A percentile compares a stretch with the other conserved stretches of the same genome.
These are phyloP conservation scores for Sepiola atlantica DNA, from an alignment of 2,888 invertebrate species.

Conservation along the genomic window DNA sequence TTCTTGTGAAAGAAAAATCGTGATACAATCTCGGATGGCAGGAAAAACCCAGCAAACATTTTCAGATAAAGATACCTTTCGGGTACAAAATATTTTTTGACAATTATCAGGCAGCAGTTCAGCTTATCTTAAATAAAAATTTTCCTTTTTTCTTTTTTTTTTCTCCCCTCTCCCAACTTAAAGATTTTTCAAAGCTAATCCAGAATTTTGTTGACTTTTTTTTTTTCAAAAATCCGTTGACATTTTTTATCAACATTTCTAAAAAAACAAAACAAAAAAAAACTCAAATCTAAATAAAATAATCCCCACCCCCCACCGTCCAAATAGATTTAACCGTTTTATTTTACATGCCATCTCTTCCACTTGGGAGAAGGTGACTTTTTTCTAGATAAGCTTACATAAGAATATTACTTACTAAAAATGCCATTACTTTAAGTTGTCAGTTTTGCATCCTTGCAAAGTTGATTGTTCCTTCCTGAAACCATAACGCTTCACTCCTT, in stretches of 20 bases:
- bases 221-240: not conserved
- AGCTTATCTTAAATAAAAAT: not conserved
- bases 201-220: not conserved
- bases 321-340: not conserved
- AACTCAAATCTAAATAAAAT: not conserved
- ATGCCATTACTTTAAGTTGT: constrained; percentile 11
- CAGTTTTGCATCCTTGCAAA: not conserved
- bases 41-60: not conserved
- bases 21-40: not conserved
- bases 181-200: not conserved
- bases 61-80: not conserved
- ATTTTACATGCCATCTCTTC: not conserved
- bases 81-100: not conserved
- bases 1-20: not conserved
- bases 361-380: not conserved
- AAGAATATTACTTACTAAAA: not conserved
- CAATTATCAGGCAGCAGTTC: constrained; percentile 32
- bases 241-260: not conserved
- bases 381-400: not conserved
- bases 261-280: too few species aligned
- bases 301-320: not conserved
- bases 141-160: too few species aligned
- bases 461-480: constrained; percentile 8
- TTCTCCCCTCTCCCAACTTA: too few species aligned
- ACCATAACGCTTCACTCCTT: not conserved